Conservation (phyloP, 2,797 vertebrate genomes). For the Parauchenoglanis punctatus region DNA sequence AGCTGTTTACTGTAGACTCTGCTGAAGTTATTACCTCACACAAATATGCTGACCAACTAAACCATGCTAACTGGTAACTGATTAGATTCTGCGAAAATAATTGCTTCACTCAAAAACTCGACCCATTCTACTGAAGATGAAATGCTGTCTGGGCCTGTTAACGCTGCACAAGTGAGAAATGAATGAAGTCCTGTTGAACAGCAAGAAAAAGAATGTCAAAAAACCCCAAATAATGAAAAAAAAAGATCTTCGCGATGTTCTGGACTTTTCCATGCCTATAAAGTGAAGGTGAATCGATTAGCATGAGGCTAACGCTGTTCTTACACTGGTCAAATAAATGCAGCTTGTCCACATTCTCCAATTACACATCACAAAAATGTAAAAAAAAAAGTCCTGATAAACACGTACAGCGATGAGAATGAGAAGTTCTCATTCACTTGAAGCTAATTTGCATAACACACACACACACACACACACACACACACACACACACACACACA, state of each 20-base stretch:
- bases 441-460: neutral
- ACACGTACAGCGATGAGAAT: neutral
- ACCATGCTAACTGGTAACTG: neutral
- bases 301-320: neutral
- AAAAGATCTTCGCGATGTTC: neutral
- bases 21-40: neutral
- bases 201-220: neutral
- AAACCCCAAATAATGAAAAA: neutral
- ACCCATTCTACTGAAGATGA: neutral
- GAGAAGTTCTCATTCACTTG: neutral
- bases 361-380: neutral
- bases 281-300: neutral
- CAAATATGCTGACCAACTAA: neutral
- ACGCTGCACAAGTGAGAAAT: neutral
- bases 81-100: neutral
- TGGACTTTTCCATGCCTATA: neutral
- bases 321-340: neutral
- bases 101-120: neutral
- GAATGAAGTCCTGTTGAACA: neutral
- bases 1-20: neutral
- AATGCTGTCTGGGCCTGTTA: neutral
- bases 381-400: neutral
- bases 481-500: neutral
- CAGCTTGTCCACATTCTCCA: constrained; percentile 17
- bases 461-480: neutral